Evolutionary conservation across 2,888 invertebrate species (phyloP).

Genomic region (Aleiodes leptofemur): DNA sequence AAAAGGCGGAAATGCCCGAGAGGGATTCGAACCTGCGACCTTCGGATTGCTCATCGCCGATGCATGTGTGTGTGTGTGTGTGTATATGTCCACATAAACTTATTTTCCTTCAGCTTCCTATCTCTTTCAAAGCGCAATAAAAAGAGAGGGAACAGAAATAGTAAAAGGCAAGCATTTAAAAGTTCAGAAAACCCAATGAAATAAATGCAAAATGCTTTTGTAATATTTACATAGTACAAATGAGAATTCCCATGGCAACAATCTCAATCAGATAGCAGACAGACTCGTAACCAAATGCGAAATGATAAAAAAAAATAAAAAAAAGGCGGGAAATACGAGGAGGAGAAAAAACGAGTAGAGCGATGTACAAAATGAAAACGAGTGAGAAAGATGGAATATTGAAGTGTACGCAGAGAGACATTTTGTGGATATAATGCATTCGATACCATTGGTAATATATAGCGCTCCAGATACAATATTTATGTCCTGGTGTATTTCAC

Average conservation of each 20-base stretch:
- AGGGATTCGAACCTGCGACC: too few species aligned
- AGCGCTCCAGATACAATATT: conserved; percentile 74
- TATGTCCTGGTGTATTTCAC: conserved; percentile 73
- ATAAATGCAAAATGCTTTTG: conserved; percentile 6
- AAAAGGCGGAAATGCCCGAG: too few species aligned
- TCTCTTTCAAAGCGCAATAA: not conserved
- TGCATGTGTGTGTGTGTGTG: not conserved
- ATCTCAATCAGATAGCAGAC: conserved; percentile 68
- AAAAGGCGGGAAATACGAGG: not conserved
- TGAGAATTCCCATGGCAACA: conserved; percentile 70
- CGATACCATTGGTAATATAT: conserved; percentile 71
- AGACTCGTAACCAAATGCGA: conserved; percentile 26
- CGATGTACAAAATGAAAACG: not conserved
- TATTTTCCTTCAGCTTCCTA: not conserved
- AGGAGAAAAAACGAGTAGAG: conserved; percentile 37
- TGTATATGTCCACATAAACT: not conserved
- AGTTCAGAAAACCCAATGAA: not conserved
- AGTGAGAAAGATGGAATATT: conserved; percentile 38
- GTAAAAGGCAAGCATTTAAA: not conserved
- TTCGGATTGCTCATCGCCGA: conserved; percentile 9
- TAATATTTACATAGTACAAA: conserved; percentile 47
- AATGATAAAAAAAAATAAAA: conserved; percentile 32
- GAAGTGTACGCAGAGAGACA: conserved; percentile 46
- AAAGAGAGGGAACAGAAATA: conserved; percentile 21
- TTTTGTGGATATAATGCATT: conserved; percentile 68